Percentiles rank a stretch among this genome's conserved stretches.
Conservation (phyloP, 37 sponge, comb jelly and placozoan genomes). For the Ephydatia muelleri region DNA sequence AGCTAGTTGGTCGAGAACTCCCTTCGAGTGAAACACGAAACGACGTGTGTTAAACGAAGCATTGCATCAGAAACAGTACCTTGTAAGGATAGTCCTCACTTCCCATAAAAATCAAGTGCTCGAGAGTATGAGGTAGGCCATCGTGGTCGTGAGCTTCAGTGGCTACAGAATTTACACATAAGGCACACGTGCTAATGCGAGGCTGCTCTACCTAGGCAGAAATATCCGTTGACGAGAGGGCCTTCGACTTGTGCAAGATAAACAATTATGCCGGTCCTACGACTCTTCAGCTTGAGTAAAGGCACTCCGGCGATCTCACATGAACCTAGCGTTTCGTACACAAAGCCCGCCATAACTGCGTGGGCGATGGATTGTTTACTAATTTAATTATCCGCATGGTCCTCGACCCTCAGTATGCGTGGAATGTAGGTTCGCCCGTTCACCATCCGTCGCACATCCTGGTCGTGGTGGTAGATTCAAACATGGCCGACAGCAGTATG, state of each 20-base stretch:
- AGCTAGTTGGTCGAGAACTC: constrained; percentile 89
- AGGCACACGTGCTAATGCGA: no score
- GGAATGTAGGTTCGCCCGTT: neutral
- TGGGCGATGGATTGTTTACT: no score
- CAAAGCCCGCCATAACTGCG: neutral
- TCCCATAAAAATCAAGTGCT: constrained; percentile 98
- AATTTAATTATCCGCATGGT: neutral
- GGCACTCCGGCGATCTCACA: constrained; percentile 53
- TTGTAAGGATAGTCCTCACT: constrained; percentile 95
- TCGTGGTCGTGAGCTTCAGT: constrained; percentile 96
- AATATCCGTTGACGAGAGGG: constrained; percentile 88
- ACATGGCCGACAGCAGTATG: neutral
- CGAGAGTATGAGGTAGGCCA: constrained; percentile 97
- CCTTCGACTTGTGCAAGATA: constrained; percentile 79
- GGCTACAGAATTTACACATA: constrained; percentile 47
- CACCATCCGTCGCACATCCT: neutral
- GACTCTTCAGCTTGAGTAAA: constrained; percentile 64
- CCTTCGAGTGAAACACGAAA: constrained; percentile 54
- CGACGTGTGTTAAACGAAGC: no score
- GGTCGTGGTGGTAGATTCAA: neutral
- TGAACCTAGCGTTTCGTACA: constrained; percentile 33
- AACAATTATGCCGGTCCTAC: constrained; percentile 75
- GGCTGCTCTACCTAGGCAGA: constrained; percentile 89
- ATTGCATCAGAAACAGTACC: constrained; percentile 29
- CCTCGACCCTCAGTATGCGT: neutral